These are phyloP conservation scores for Scotopteryx bipunctaria DNA, from an alignment of 2,888 invertebrate genomes.

Conservation along the genomic window DNA sequence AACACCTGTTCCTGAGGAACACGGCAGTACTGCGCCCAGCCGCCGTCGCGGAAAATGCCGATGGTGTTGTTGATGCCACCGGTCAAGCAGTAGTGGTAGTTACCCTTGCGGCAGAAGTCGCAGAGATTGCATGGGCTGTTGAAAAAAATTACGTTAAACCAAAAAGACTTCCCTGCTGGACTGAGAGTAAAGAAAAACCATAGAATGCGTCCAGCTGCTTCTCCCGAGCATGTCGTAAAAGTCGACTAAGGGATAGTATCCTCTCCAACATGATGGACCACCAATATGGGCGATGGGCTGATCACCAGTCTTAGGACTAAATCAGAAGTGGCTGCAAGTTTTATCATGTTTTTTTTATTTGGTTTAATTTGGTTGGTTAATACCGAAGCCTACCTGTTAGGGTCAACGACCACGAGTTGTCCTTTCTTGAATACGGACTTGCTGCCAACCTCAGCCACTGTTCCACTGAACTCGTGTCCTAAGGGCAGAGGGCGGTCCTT, in stretches of 20 bases:
- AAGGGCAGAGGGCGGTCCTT: constrained; percentile 78
- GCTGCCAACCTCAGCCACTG: constrained; percentile 82
- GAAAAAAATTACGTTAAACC: constrained; percentile 20
- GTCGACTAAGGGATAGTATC: no score
- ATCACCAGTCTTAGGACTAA: no score
- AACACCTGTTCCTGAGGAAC: constrained; percentile 85
- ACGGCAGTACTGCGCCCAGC: constrained; percentile 86
- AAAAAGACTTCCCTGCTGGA: no score
- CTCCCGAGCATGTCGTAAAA: no score
- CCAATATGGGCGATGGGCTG: no score
- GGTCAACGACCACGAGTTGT: constrained; percentile 87
- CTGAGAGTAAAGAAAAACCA: no score
- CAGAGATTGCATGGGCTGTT: constrained; percentile 86
- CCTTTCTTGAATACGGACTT: constrained; percentile 84
- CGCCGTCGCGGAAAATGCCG: constrained; percentile 86
- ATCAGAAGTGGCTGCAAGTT: no score
- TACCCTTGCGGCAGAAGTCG: constrained; percentile 83
- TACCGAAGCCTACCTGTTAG: constrained; percentile 84
- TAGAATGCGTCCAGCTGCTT: no score
- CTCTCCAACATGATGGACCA: no score
- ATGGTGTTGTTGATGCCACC: constrained; percentile 86
- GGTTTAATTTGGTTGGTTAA: no score
- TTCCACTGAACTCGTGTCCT: constrained; percentile 88
- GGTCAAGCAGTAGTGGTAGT: constrained; percentile 85
- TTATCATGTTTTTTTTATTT: no score